These are phyloP conservation scores for Drosophila sproati DNA, from an alignment of 1,140 invertebrate genomes.

Conservation along the genomic window DNA sequence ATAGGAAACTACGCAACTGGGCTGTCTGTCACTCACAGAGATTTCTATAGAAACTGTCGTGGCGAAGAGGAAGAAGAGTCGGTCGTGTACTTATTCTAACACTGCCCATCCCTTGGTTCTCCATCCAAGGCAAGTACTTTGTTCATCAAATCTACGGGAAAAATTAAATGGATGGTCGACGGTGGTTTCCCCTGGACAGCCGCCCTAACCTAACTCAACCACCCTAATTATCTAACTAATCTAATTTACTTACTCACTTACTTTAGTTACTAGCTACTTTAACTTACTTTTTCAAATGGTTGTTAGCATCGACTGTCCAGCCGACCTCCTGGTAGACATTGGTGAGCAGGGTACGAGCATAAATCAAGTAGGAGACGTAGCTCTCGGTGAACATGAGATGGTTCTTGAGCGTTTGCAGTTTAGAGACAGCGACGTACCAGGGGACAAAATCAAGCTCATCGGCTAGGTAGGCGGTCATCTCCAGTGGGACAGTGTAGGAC, in stretches of 20 bases:
- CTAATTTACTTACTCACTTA: not conserved
- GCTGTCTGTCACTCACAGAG: no score
- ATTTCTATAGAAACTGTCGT: no score
- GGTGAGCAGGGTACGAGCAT: constrained; percentile 85
- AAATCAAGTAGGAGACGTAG: constrained; percentile 87
- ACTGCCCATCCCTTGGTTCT: no score
- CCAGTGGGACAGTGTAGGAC: constrained; percentile 88
- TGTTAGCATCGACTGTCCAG: constrained; percentile 86
- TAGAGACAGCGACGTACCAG: constrained; percentile 88
- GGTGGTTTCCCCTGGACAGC: no score
- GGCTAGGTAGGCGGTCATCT: constrained; percentile 88
- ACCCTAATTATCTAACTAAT: no score
- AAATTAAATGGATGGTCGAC: no score
- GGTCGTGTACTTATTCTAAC: no score
- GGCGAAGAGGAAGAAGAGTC: no score
- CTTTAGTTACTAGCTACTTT: constrained; percentile 3
- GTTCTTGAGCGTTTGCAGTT: constrained; percentile 86
- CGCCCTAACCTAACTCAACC: no score
- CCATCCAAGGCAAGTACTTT: no score
- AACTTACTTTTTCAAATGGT: constrained; percentile 87
- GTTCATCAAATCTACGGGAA: no score
- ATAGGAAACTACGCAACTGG: no score
- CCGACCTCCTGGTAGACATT: constrained; percentile 86
- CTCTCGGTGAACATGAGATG: constrained; percentile 86
- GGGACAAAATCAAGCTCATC: constrained; percentile 89